Percentiles rank a stretch among this genome's conserved stretches.
Conservation (phyloP, 2,888 invertebrate genomes). For the Chrysolina oricalcia region DNA sequence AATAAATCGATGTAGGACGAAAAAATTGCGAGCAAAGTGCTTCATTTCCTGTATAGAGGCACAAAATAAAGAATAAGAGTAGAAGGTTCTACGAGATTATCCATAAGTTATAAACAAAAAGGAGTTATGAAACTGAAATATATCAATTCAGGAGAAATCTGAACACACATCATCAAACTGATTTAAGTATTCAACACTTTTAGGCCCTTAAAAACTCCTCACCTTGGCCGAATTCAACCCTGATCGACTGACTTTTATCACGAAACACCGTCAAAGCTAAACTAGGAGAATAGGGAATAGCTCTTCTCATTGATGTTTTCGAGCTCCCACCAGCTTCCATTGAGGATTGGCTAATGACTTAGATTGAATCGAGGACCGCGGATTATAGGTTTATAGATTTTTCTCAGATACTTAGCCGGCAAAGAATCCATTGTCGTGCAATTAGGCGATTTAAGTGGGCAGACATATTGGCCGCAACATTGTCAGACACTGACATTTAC, state of each 20-base stretch:
- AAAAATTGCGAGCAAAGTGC: too few relatives aligned
- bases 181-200: not conserved
- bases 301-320: not conserved
- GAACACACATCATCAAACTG: not conserved
- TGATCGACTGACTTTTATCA: not conserved
- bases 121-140: too few relatives aligned
- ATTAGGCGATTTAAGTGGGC: not conserved
- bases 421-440: conserved; percentile 6
- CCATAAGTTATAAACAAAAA: too few relatives aligned
- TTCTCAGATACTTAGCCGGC: conserved; percentile 33
- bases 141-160: too few relatives aligned
- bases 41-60: too few relatives aligned
- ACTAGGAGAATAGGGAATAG: not conserved
- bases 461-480: too few relatives aligned
- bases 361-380: conserved; percentile 45
- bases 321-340: conserved; percentile 30
- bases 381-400: conserved; percentile 35
- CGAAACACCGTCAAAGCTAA: not conserved
- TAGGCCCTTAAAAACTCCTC: not conserved
- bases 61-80: too few relatives aligned
- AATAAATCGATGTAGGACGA: too few relatives aligned
- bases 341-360: conserved; percentile 47
- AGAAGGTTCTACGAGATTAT: too few relatives aligned
- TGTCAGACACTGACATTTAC: not conserved
- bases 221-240: not conserved